Conservation (phyloP, 92 coral and sea anemone species). For the Epizoanthus ramosus region DNA sequence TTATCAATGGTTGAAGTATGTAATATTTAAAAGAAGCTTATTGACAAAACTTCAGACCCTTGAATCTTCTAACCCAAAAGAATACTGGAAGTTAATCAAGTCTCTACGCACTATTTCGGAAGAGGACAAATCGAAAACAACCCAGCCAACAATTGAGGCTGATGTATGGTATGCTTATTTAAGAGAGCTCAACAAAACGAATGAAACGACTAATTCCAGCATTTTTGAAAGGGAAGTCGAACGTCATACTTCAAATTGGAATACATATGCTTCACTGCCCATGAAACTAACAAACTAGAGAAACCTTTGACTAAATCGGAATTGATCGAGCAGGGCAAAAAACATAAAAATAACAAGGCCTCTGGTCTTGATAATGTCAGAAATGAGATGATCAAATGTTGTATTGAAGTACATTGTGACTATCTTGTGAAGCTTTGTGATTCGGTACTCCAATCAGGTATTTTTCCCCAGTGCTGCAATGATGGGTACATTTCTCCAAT, state of each 20-base stretch:
- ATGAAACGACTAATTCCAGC: neutral
- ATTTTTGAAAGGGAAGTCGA: neutral
- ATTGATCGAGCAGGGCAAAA: neutral
- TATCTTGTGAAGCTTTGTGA: too few relatives aligned
- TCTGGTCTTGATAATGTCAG: constrained; percentile 3
- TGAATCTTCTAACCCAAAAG: neutral
- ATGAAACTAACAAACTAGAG: neutral
- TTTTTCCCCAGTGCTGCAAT: too few relatives aligned
- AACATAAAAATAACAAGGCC: neutral
- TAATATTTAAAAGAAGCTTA: too few relatives aligned
- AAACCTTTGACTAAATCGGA: neutral
- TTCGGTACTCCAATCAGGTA: too few relatives aligned
- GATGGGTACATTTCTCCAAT: too few relatives aligned
- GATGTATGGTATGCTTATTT: neutral
- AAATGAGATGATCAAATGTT: constrained; percentile 7
- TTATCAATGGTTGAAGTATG: too few relatives aligned
- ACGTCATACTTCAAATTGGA: neutral
- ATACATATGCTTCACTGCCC: neutral
- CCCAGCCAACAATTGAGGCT: neutral
- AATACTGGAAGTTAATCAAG: neutral
- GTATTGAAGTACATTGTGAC: neutral
- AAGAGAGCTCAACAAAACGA: neutral
- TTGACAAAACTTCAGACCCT: too few relatives aligned
- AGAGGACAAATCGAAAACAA: neutral
- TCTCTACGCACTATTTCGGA: neutral